Evolutionary conservation across 2,113 vertebrate genomes (phyloP), one percentile per base, ranked within the genome.

Genomic region (Eulemur macaco): DNA sequence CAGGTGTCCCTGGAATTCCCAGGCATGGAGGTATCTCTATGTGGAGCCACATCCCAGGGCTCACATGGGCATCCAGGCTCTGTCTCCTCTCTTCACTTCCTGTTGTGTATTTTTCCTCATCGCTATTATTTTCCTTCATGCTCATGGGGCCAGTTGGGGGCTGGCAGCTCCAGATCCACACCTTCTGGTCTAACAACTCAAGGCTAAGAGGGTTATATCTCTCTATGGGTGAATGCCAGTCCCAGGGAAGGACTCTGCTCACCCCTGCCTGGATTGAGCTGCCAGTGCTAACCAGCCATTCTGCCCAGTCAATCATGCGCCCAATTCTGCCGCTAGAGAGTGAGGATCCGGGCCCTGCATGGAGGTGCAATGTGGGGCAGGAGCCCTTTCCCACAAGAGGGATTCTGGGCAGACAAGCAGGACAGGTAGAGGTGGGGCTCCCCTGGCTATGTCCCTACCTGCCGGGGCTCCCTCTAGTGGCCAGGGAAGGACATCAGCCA

Each of bases 341-440:
- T 25, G 64, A 60, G 31, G 21, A 31, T 17, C 52, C 13, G 15
- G 85, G 31, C 66, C 29, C 3, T 63, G 23, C 25, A 5, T 60
- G 94, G 54, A 56, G 39, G 39, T 11, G 6, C 52, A 10, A n/a
- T 8, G 42, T 13, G 31, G 23, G 63, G 2, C 17, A 20, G 23
- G 14, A 60, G 5, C 29, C 37, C 89, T 76, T 50, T 18, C 11
- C n/a, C 17, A 71, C 23, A 58, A 5, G 8, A 42, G 64, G 31
- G 6, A 25, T 71, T 76, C 60, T 27, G 54, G 29, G 31, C 31
- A 77, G 23, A 39, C 8, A 71, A 82, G 12, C 5, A 8, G 8
- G 13, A 15, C 0, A 1, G 25, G 37, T 1, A 2, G 0, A 2
- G n/a, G 1, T 4, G 0, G 4, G 21, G 6, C 6, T 27, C 39